Evolutionary conservation across 2,888 invertebrate species (phyloP), one percentile per base, ranked within the genome.

Genomic region (Glaucopsyche alexis): DNA sequence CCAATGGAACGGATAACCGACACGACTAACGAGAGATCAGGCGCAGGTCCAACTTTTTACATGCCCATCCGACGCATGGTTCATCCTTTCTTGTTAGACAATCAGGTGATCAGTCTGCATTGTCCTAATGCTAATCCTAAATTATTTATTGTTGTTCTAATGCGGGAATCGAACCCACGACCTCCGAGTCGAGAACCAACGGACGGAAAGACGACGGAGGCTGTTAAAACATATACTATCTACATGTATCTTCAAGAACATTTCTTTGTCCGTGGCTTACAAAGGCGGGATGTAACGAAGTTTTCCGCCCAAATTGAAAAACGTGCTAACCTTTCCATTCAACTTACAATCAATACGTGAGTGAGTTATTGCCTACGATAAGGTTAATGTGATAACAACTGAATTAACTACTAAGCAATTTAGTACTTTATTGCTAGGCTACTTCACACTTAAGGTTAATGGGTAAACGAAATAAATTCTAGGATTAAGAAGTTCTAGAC

Each of bases 201-300:
- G n/a, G n/a, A n/a, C n/a, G n/a, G n/a, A n/a, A n/a, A n/a, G n/a
- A n/a, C n/a, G n/a, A n/a, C n/a, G n/a, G n/a, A n/a, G n/a, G n/a
- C n/a, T n/a, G n/a, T n/a, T n/a, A n/a, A n/a, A n/a, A n/a, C 4
- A 6, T 0, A n/a, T n/a, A 14, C 50, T 50, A n/a, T 8, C 6
- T 50, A 50, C 50, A 50, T 60, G 29, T 60, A 29, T 60, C 60
- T 60, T 19, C 19, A 47, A 13, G 47, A 60, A 60, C 14, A 16
- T 60, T 60, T 38, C 60, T 60, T 60, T 29, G 60, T 60, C 7
- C 16, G 19, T 16, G 60, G 60, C 29, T 29, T 29, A 60, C 60
- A 60, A 60, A 60, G 60, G 60, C 60, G 60, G 60, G 38, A 60
- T 29, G 60, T 60, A 60, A 60, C 60, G 7, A 60, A 60, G 60